Evolutionary conservation across 1,140 invertebrate species (phyloP).

Genomic region (Euura saliciscinereae): DNA sequence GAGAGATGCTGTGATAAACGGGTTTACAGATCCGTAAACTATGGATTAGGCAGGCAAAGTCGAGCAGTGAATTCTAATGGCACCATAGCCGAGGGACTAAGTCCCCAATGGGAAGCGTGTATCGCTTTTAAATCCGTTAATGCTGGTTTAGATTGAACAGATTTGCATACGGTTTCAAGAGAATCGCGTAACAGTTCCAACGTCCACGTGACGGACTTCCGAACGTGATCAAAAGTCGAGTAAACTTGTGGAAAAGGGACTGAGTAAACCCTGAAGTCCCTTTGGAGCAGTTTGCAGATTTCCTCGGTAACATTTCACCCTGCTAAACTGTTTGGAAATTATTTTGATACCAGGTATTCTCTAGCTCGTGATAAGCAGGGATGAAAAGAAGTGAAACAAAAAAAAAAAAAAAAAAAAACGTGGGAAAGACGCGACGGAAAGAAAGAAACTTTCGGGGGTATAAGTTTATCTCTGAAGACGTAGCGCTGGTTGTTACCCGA

Average conservation of each 20-base stretch:
- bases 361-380: slow-evolving; percentile 1
- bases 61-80: slow-evolving; percentile 45
- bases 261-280: no score
- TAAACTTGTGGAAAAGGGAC: slow-evolving; percentile 15
- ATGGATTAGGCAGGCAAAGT: slow-evolving; percentile 27
- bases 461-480: background rate
- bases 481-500: background rate
- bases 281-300: no score
- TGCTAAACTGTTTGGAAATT: no score
- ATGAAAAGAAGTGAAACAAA: slow-evolving; percentile 21
- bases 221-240: slow-evolving; percentile 25
- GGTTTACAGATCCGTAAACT: background rate
- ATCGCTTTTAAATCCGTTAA: slow-evolving; percentile 59
- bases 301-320: no score
- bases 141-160: slow-evolving; percentile 38
- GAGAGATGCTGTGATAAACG: background rate
- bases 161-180: slow-evolving; percentile 49
- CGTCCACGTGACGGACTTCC: no score
- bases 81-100: background rate
- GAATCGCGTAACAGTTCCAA: background rate
- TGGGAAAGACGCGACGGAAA: background rate
- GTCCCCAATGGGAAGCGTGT: slow-evolving; percentile 35
- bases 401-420: slow-evolving; percentile 21
- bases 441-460: background rate
- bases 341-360: no score